A percentile compares a stretch with the other conserved stretches of the same genome.
Conservation (phyloP, 2,113 vertebrate species). For the Vidua chalybeata region DNA sequence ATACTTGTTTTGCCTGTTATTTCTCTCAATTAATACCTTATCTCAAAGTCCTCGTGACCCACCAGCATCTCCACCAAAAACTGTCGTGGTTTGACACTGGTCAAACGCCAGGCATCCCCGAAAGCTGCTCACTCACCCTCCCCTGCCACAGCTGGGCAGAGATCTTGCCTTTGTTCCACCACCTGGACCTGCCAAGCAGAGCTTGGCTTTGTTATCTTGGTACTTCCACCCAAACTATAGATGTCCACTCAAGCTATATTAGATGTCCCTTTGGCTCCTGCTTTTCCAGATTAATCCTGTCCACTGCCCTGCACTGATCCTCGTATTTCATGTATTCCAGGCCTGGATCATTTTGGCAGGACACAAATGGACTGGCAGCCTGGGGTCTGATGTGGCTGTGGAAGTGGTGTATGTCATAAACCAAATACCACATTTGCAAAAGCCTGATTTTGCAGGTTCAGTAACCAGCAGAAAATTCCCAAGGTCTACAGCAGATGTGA, state of each 20-base stretch:
- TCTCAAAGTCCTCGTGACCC: not conserved
- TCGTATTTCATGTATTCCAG: not conserved
- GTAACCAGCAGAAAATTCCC: not conserved
- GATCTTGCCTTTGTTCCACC: not conserved
- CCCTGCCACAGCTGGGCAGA: not conserved
- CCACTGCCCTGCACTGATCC: not conserved
- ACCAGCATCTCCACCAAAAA: not conserved
- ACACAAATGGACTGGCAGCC: not conserved
- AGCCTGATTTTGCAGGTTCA: not conserved
- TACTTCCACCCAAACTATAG: not conserved
- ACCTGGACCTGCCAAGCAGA: not conserved
- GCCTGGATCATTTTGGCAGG: not conserved
- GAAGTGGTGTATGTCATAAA: not conserved
- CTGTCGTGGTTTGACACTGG: not conserved
- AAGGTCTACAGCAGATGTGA: not conserved
- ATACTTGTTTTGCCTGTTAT: not conserved
- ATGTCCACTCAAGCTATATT: not conserved
- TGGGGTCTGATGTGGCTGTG: not conserved
- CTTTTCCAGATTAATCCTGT: not conserved
- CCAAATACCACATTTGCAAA: not conserved
- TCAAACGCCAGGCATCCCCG: not conserved
- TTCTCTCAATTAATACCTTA: not conserved
- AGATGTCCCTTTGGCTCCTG: not conserved
- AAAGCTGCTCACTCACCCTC: not conserved
- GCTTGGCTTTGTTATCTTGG: not conserved